Percentiles rank a stretch among this genome's conserved stretches.
Conservation (phyloP, 2,113 vertebrate species). For the Hirundichthys speculiger region DNA sequence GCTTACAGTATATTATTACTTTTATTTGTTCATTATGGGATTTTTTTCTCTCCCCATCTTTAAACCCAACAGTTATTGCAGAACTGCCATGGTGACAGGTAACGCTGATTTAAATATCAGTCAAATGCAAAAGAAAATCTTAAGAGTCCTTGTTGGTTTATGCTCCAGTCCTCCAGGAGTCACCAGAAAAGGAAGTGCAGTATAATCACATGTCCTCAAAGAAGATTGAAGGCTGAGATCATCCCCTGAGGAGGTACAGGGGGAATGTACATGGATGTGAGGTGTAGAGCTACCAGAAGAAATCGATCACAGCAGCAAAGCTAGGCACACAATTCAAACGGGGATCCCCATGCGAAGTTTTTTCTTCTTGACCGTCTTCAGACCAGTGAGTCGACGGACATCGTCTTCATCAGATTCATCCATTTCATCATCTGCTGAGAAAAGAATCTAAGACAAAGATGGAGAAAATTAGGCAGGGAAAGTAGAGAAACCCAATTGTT, state of each 20-base stretch:
- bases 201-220: slow-evolving; percentile 16
- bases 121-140: slow-evolving; percentile 14
- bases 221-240: slow-evolving; percentile 14
- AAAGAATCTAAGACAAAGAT: slow-evolving; percentile 87
- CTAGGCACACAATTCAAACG: slow-evolving; percentile 81
- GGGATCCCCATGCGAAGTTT: slow-evolving; percentile 94
- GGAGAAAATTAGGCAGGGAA: too few species aligned
- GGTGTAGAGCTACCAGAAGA: slow-evolving; percentile 19
- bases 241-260: slow-evolving; percentile 2
- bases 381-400: slow-evolving; percentile 85
- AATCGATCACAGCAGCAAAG: not conserved
- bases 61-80: slow-evolving; percentile 13
- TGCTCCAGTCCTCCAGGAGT: slow-evolving; percentile 18
- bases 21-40: not conserved
- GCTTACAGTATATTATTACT: slow-evolving; percentile 8
- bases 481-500: too few species aligned
- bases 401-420: slow-evolving; percentile 96
- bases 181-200: slow-evolving; percentile 11
- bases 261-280: slow-evolving; percentile 8
- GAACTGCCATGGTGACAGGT: slow-evolving; percentile 8
- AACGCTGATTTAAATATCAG: slow-evolving; percentile 23
- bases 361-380: slow-evolving; percentile 93
- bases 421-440: slow-evolving; percentile 98
- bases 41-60: not conserved
- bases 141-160: not conserved